Conservation (phyloP, 1,140 invertebrate species). For the Araneus ventricosus region DNA sequence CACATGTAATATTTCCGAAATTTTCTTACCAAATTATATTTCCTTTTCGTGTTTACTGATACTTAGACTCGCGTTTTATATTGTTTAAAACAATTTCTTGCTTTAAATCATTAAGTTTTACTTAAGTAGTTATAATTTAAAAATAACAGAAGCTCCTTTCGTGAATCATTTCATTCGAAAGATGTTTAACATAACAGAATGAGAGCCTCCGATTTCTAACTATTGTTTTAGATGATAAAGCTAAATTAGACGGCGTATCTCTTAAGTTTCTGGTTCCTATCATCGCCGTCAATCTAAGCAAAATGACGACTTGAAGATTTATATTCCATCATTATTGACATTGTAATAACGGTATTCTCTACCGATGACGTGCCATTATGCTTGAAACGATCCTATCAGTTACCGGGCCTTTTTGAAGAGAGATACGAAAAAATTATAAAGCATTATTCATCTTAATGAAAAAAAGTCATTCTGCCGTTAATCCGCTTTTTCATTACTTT, state of each 20-base stretch:
- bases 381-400: neutral
- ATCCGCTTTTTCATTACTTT: conserved; percentile 10
- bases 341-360: conserved; percentile 19
- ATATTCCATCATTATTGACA: conserved; percentile 24
- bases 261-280: neutral
- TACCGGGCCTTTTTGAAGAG: neutral
- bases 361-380: neutral
- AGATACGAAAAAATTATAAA: neutral
- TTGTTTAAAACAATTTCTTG: too few relatives aligned
- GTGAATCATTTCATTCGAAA: too few relatives aligned
- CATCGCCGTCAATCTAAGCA: neutral
- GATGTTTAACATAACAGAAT: too few relatives aligned
- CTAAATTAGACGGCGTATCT: neutral
- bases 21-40: too few relatives aligned
- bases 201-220: neutral
- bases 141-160: too few relatives aligned
- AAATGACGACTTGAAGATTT: neutral
- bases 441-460: neutral
- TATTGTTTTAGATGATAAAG: neutral
- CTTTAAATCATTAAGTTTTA: too few relatives aligned
- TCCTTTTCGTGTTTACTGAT: too few relatives aligned
- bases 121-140: too few relatives aligned
- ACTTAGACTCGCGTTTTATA: too few relatives aligned
- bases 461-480: neutral
- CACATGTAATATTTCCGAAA: too few relatives aligned